Percentiles rank a stretch among this genome's conserved stretches.
These are phyloP conservation scores for Cerastis rubricosa DNA, from an alignment of 2,888 invertebrate species.

Conservation along the genomic window DNA sequence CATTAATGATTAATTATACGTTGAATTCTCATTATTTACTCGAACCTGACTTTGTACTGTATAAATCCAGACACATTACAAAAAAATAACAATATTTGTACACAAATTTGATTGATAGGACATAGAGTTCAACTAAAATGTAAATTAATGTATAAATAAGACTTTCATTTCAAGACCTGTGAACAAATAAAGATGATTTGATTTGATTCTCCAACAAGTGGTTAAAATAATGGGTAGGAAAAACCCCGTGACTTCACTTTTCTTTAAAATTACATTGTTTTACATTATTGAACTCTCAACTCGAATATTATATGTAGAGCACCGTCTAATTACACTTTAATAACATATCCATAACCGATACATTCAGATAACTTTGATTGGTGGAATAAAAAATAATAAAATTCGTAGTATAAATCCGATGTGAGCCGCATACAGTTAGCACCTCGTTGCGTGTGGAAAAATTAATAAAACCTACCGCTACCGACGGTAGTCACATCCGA, in stretches of 20 bases:
- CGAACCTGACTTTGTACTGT: no score
- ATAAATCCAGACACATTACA: no score
- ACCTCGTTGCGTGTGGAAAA: constrained; percentile 77
- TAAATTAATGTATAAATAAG: no score
- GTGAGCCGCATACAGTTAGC: constrained; percentile 47
- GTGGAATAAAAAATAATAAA: constrained; percentile 10
- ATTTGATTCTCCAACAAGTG: background rate
- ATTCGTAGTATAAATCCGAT: constrained; percentile 9
- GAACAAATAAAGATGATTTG: no score
- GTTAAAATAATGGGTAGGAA: background rate
- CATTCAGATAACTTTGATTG: background rate
- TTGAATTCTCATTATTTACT: no score
- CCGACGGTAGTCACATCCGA: constrained; percentile 54
- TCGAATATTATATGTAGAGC: background rate
- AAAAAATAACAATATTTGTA: no score
- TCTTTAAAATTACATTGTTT: background rate
- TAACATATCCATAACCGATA: background rate
- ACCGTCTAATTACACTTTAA: background rate
- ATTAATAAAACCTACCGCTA: constrained; percentile 74
- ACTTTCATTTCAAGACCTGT: no score
- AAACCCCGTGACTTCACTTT: background rate
- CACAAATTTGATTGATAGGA: no score
- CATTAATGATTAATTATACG: no score
- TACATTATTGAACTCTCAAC: background rate
- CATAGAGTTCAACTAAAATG: no score